phyloP scores from a whole-genome alignment of 2,797 vertebrate genomes.

The Lutjanus argentimaculatus region DNA sequence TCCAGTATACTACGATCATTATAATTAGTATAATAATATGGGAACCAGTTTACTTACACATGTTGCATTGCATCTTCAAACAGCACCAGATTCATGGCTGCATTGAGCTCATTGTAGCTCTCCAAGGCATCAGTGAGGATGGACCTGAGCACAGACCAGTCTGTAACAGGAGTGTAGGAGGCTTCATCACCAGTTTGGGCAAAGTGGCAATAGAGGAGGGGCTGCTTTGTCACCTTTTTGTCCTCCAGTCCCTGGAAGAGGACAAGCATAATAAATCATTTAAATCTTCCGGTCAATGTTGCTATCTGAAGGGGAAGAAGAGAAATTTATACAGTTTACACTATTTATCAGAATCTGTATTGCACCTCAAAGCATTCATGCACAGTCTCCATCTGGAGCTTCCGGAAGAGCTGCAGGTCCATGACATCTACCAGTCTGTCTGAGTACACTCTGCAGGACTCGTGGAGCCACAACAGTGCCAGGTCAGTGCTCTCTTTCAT shows the following conservation, averaged over 20 bases:
- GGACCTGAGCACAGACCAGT: conserved; percentile 84
- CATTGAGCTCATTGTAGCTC: conserved; percentile 87
- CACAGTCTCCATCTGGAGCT: conserved; percentile 82
- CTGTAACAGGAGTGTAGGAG: conserved; percentile 83
- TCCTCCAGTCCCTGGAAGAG: conserved; percentile 83
- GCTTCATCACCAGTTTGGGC: conserved; percentile 67
- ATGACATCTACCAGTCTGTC: conserved; percentile 87
- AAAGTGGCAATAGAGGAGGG: conserved; percentile 88
- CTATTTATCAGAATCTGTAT: conserved; percentile 26
- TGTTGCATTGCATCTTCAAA: conserved; percentile 90
- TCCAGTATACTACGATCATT: background rate
- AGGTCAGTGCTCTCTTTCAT: conserved; percentile 82
- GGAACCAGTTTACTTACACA: conserved; percentile 80
- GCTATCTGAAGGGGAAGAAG: conserved; percentile 23
- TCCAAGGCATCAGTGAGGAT: conserved; percentile 84
- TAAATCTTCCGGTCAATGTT: conserved; percentile 17
- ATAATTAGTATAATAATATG: conserved; percentile 8
- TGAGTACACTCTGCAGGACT: conserved; percentile 87
- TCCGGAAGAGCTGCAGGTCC: conserved; percentile 85
- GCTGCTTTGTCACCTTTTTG: conserved; percentile 78
- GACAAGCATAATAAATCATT: conserved; percentile 38
- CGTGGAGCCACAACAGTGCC: conserved; percentile 86
- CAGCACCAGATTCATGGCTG: conserved; percentile 86
- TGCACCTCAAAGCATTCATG: conserved; percentile 88
- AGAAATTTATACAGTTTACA: conserved; percentile 28